These are phyloP conservation scores for Thamnophis elegans DNA, from an alignment of 2,797 vertebrate genomes.

Conservation along the genomic window DNA sequence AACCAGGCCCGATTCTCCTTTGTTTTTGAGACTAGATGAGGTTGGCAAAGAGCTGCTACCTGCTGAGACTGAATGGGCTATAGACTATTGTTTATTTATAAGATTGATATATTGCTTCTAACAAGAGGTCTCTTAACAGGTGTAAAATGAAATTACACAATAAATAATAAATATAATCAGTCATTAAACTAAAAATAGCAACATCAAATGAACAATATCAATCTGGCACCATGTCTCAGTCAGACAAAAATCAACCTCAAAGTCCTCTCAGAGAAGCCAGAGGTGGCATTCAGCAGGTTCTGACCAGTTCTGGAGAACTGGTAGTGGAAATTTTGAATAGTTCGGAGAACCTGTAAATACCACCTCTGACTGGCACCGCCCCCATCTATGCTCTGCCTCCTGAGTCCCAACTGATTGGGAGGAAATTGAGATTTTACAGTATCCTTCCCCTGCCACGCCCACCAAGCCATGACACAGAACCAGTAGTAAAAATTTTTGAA, in stretches of 20 bases:
- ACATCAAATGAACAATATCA: not conserved
- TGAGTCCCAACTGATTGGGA: too few species aligned
- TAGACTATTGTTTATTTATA: not conserved
- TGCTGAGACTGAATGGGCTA: not conserved
- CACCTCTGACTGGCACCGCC: too few species aligned
- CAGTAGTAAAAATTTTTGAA: too few species aligned
- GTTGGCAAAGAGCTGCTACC: not conserved
- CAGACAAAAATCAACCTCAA: not conserved
- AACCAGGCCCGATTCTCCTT: not conserved
- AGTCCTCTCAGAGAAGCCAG: not conserved
- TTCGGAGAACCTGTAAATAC: too few species aligned
- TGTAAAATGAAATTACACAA: not conserved
- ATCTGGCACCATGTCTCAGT: not conserved
- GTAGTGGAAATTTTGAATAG: too few species aligned
- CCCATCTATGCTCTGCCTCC: too few species aligned
- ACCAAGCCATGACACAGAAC: too few species aligned
- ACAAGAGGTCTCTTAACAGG: not conserved
- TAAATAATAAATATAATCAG: not conserved
- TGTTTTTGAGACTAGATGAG: not conserved
- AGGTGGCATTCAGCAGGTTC: too few species aligned
- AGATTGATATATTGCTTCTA: not conserved
- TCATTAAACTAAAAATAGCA: not conserved
- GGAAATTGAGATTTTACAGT: too few species aligned
- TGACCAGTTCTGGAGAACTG: too few species aligned
- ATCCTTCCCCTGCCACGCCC: too few species aligned